Percentiles rank a stretch among this genome's conserved stretches.
Conservation (phyloP, 1,140 invertebrate species). For the Plutomurus gul region DNA sequence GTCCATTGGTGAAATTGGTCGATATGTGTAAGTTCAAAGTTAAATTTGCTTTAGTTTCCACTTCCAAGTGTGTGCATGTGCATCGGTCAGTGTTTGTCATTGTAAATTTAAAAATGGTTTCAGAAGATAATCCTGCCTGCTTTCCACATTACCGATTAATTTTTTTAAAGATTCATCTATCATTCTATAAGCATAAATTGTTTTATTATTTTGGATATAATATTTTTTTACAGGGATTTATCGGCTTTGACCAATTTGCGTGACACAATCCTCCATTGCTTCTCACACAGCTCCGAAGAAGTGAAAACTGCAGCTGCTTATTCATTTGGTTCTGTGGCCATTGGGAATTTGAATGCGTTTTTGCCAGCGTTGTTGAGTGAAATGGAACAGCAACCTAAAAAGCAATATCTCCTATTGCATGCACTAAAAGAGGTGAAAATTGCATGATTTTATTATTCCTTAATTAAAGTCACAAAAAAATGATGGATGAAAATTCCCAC, state of each 20-base stretch:
- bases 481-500: not conserved
- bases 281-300: constrained; percentile 78
- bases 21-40: constrained; percentile 74
- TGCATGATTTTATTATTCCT: not conserved
- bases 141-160: not conserved
- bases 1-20: constrained; percentile 94
- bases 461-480: not conserved
- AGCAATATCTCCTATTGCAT: constrained; percentile 94
- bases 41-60: not conserved
- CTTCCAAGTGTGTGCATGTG: not conserved
- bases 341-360: constrained; percentile 92
- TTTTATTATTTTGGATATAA: constrained; percentile 33
- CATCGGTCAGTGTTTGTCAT: not conserved
- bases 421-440: constrained; percentile 88
- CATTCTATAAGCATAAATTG: not conserved
- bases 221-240: constrained; percentile 74
- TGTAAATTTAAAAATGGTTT: not conserved
- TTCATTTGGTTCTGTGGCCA: constrained; percentile 89
- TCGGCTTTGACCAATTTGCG: constrained; percentile 75
- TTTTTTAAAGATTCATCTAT: too few relatives aligned
- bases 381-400: constrained; percentile 88
- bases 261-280: constrained; percentile 75
- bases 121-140: not conserved
- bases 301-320: constrained; percentile 97
- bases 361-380: constrained; percentile 92